These are phyloP conservation scores for Hephaestus fuliginosus DNA, from an alignment of 2,797 vertebrate species.

Conservation along the genomic window DNA sequence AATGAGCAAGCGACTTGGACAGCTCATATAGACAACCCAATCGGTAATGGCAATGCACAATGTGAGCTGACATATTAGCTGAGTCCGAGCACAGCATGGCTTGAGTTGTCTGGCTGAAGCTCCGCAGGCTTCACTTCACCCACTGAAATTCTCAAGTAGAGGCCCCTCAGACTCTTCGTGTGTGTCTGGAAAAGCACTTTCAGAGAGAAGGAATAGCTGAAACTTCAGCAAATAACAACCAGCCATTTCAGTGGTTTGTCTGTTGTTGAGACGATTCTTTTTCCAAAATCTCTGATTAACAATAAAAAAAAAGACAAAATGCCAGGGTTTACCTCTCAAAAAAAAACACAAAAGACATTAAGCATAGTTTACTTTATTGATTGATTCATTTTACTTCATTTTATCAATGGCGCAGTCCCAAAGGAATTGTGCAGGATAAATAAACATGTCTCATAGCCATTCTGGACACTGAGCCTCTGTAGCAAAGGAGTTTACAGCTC, in stretches of 20 bases:
- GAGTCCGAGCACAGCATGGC: slow-evolving; percentile 41
- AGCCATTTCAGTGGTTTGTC: background rate
- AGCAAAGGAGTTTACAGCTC: slow-evolving; percentile 18
- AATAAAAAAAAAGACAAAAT: background rate
- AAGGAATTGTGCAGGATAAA: slow-evolving; percentile 32
- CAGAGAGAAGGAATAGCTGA: slow-evolving; percentile 7
- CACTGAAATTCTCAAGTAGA: slow-evolving; percentile 28
- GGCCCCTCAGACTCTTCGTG: background rate
- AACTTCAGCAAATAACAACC: background rate
- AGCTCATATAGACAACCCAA: slow-evolving; percentile 22
- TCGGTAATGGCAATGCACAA: slow-evolving; percentile 35
- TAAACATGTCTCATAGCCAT: slow-evolving; percentile 36
- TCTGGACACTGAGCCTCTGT: slow-evolving; percentile 29
- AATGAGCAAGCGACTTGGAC: slow-evolving; percentile 39
- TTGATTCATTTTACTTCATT: slow-evolving; percentile 35
- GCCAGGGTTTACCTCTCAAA: too few relatives aligned
- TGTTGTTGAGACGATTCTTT: background rate
- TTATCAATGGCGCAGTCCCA: slow-evolving; percentile 40
- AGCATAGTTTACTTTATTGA: slow-evolving; percentile 65
- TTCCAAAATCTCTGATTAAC: background rate
- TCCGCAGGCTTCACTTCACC: slow-evolving; percentile 24
- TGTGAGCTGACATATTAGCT: slow-evolving; percentile 46
- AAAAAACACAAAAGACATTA: slow-evolving; percentile 22
- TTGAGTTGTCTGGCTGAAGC: slow-evolving; percentile 27
- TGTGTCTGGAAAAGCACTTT: slow-evolving; percentile 23